phyloP scores from a whole-genome alignment of 2,113 vertebrate genomes.

The Oreotrochilus melanogaster region DNA sequence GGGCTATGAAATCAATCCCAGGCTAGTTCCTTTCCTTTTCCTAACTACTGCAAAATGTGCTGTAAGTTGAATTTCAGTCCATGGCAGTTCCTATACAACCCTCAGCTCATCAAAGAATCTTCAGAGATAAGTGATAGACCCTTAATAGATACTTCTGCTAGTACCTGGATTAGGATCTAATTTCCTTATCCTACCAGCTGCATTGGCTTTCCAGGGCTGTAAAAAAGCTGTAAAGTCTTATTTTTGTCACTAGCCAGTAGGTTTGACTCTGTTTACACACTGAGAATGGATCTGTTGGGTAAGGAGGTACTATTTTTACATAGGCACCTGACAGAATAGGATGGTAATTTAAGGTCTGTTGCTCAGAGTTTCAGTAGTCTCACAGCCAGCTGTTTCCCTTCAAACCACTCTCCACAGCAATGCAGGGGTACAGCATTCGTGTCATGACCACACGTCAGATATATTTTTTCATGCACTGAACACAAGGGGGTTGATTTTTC shows the following conservation, averaged over 20 bases:
- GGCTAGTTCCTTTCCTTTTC: conserved; percentile 18
- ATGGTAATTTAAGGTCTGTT: background rate
- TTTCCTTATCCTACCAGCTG: background rate
- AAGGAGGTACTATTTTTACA: conserved; percentile 17
- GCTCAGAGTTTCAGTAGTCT: background rate
- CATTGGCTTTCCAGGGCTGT: background rate
- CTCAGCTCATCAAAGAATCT: background rate
- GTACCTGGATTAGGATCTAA: background rate
- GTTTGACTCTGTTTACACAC: background rate
- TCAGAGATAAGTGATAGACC: background rate
- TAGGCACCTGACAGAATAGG: background rate
- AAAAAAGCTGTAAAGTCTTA: background rate
- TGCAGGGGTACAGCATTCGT: background rate
- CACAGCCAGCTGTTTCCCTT: conserved; percentile 32
- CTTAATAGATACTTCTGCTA: conserved; percentile 9
- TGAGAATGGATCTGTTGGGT: background rate
- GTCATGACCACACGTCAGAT: background rate
- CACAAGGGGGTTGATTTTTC: conserved; percentile 17
- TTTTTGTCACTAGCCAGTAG: background rate
- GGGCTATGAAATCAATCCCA: conserved; percentile 32
- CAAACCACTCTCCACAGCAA: background rate
- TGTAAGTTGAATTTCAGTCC: conserved; percentile 6
- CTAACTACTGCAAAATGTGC: conserved; percentile 7
- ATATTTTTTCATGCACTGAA: background rate
- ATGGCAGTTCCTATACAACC: background rate